Conservation (phyloP, 2,888 invertebrate genomes). For the Mystacides longicornis region DNA sequence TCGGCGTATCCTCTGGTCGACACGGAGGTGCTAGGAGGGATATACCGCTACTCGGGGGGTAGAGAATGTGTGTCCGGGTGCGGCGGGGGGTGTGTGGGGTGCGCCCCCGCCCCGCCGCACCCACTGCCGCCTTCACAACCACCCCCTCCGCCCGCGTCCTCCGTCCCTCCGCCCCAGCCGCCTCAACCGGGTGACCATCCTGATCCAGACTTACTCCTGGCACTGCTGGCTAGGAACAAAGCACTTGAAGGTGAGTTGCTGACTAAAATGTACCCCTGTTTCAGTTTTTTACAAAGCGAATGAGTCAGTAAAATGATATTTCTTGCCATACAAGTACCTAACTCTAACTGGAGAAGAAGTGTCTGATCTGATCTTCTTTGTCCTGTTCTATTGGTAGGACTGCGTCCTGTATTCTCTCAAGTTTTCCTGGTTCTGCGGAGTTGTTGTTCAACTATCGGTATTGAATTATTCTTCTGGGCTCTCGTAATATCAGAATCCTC, state of each 20-base stretch:
- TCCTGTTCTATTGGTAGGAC: no score
- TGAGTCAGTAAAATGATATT: no score
- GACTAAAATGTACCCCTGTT: no score
- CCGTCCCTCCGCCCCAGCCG: constrained; percentile 34
- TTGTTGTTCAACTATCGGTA: no score
- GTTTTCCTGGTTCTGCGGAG: no score
- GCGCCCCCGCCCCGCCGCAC: constrained; percentile 25
- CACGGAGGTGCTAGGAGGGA: constrained; percentile 28
- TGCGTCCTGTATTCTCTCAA: no score
- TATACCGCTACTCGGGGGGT: constrained; percentile 31
- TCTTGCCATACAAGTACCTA: no score
- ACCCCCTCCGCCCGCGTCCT: constrained; percentile 13
- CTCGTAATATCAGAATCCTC: no score
- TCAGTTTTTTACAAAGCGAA: no score
- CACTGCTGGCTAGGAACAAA: constrained; percentile 79
- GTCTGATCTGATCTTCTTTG: no score
- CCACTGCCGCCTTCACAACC: constrained; percentile 32
- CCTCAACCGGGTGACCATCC: constrained; percentile 51
- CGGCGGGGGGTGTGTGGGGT: constrained; percentile 29
- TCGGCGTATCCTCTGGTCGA: constrained; percentile 25
- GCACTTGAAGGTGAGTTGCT: constrained; percentile 85
- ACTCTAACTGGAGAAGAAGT: no score
- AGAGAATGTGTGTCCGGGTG: constrained; percentile 32
- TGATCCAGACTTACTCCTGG: constrained; percentile 77
- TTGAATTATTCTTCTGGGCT: no score